Evolutionary conservation across 2,888 invertebrate genomes (phyloP), one percentile per base, ranked within the genome.

Genomic region (Actias luna): DNA sequence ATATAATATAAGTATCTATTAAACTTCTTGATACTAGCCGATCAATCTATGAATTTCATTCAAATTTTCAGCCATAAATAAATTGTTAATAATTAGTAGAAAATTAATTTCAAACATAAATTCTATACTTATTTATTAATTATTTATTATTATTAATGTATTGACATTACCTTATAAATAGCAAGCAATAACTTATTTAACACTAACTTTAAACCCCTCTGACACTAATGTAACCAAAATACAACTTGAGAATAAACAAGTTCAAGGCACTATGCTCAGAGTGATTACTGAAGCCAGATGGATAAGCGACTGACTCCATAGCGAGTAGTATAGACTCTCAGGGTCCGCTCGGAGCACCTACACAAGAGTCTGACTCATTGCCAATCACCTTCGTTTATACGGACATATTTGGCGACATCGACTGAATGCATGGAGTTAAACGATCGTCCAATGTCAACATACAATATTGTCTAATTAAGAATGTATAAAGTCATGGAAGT

Each of bases 321-420:
- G 69, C 72, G 75, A 73, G 69, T 70, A 64, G 70, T 65, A 42
- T 69, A 39, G 70, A 67, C 63, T 66, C 76, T 78, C 84, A 80
- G 83, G 83, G 81, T 79, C 75, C 75, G 77, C 75, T 70, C 73
- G 72, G 67, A 70, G 78, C 88, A 82, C 88, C 88, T 83, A 87
- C 89, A 78, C 85, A 71, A 71, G 75, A 67, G 64, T 72, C 79
- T 89, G 89, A 90, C 79, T 90, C 91, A 91, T 75, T 70, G 79
- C 78, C 80, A 87, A 86, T 92, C 87, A 89, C 92, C 92, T 92
- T 91, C 90, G 83, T 74, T 73, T 76, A 79, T 84, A 87, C 85
- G 88, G 88, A 91, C 92, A 83, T 92, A 92, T 92, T 92, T 91
- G 92, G 92, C 75, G 87, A 88, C 86, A 85, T 82, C 87, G 80